Percentiles rank a stretch among this genome's conserved stretches.
These are phyloP conservation scores for Chiropotes sagulatus DNA, from an alignment of 2,797 vertebrate species.

Conservation along the genomic window DNA sequence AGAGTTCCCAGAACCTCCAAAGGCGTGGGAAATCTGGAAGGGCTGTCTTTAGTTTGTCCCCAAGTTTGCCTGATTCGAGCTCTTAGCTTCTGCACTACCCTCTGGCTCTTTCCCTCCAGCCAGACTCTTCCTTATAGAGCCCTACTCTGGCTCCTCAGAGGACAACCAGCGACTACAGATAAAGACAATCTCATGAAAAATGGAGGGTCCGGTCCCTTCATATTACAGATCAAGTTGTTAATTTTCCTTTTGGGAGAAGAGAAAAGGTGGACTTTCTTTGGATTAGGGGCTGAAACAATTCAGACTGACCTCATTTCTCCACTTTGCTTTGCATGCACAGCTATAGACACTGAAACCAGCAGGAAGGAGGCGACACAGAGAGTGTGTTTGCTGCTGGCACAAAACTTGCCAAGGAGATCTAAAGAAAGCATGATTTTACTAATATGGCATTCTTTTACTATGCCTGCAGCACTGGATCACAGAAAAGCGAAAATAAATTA, in stretches of 20 bases:
- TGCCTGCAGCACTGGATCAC: not conserved
- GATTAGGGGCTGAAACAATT: not conserved
- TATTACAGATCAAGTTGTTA: not conserved
- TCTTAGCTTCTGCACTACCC: not conserved
- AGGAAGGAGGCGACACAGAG: not conserved
- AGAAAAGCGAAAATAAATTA: not conserved
- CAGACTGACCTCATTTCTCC: not conserved
- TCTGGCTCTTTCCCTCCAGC: not conserved
- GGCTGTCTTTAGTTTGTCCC: not conserved
- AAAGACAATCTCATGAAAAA: not conserved
- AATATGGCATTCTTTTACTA: not conserved
- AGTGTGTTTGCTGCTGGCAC: not conserved
- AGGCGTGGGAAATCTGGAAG: not conserved
- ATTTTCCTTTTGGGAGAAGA: not conserved
- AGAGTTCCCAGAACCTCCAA: not conserved
- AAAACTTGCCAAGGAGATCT: not conserved
- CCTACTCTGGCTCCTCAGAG: not conserved
- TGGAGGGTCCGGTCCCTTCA: not conserved
- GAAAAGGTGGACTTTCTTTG: not conserved
- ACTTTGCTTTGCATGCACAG: not conserved
- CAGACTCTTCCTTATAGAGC: not conserved
- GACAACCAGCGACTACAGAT: not conserved
- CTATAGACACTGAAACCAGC: not conserved
- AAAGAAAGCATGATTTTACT: not conserved
- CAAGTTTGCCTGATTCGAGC: fast-evolving